Base-by-base conservation (phyloP, 1,140 invertebrate genomes). In the Bombus turneri region DNA sequence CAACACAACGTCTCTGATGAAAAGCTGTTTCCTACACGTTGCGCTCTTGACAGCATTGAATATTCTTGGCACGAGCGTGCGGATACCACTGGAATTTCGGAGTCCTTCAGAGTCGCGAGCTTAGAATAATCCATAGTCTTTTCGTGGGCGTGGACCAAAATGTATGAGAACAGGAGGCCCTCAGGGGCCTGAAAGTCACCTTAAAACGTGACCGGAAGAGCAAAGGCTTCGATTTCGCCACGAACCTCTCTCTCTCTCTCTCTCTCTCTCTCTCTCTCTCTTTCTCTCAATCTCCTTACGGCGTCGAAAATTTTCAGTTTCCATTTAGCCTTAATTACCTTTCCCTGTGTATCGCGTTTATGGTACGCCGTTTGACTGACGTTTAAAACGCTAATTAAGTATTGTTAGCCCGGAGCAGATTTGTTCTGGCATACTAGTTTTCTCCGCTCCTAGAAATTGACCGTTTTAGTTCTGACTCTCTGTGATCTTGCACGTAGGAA, bases 71-170 rank as follows among this genome's bases (percentile, higher is more conserved):
- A 92, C 92, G 91, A 90, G 37, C 66, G 43, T 18, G 47, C 86
- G 85, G 72, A 86, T 83, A 86, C 83, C 88, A 53, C 72, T 75
- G 86, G 90, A 93, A 92, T 88, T 91, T 92, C 92, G 88, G 87
- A 87, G 77, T 66, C 73, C 34, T 71, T 34, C 59, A 25, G 41
- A 69, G 82, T 83, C 75, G 64, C 71, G 73, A 88, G 86, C 86
- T 88, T 91, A 89, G 91, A 91, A 91, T 93, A 90, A 92, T 91
- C 88, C 91, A 91, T 88, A 89, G 88, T 91, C 87, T 91, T 91
- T 89, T 84, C 76, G 53, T 87, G 90, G 91, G 87, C 91, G 91
- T 92, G 87, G 88, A 88, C 90, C 87, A 25, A 86, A 80, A 86
- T 74, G 83, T 87, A 87, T 37, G 88, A 88, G 88, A 88, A 77